These are phyloP conservation scores for Pammene aurita DNA, from an alignment of 2,888 invertebrate species.

Conservation along the genomic window DNA sequence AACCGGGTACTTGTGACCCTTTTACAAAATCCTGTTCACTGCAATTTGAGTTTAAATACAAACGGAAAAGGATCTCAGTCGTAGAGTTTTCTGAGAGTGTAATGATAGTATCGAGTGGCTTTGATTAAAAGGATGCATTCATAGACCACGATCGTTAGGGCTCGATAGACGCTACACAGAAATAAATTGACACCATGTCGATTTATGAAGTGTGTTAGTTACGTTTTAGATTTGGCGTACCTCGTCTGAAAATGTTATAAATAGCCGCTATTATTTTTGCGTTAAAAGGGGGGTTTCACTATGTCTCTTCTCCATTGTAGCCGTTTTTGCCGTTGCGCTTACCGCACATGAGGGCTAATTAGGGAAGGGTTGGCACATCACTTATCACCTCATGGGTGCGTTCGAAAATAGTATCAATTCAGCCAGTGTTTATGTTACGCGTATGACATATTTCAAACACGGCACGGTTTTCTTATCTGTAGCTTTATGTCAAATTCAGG, in stretches of 20 bases:
- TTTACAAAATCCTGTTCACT: background rate
- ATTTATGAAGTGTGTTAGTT: constrained; percentile 1
- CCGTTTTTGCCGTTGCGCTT: too few species aligned
- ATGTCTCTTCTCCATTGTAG: too few species aligned
- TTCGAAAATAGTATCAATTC: too few species aligned
- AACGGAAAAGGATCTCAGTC: background rate
- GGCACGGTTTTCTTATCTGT: too few species aligned
- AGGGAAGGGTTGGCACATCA: too few species aligned
- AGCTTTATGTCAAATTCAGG: too few species aligned
- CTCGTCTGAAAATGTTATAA: background rate
- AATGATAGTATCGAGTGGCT: constrained; percentile 30
- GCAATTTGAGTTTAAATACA: background rate
- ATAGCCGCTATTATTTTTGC: too few species aligned
- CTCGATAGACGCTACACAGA: background rate
- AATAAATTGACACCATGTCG: constrained; percentile 14
- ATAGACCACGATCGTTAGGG: constrained; percentile 23
- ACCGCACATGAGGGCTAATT: too few species aligned
- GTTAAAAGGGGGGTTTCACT: too few species aligned
- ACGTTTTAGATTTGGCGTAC: background rate
- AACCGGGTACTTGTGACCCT: background rate
- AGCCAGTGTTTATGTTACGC: too few species aligned
- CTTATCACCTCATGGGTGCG: too few species aligned
- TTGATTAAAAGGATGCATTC: constrained; percentile 32
- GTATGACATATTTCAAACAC: too few species aligned
- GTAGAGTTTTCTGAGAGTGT: background rate